Conservation (phyloP, 1,140 invertebrate species). For the Elymnias hypermnestra region DNA sequence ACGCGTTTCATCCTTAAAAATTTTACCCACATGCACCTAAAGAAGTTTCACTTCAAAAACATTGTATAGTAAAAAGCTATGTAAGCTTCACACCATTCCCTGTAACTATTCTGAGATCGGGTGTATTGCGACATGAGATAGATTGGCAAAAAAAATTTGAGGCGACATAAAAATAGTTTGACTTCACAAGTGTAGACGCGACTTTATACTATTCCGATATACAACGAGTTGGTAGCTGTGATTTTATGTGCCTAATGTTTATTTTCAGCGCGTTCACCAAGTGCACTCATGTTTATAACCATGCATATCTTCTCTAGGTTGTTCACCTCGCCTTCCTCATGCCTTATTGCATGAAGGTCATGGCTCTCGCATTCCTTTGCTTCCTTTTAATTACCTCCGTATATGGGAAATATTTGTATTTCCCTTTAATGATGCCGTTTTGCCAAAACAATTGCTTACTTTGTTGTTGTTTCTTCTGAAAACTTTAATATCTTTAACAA, state of each 20-base stretch:
- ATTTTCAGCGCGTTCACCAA: slow-evolving; percentile 17
- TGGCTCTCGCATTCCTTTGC: slow-evolving; percentile 5
- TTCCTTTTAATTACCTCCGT: slow-evolving; percentile 4
- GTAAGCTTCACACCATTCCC: no score
- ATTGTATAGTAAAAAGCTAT: no score
- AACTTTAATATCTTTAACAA: no score
- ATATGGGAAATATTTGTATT: not conserved
- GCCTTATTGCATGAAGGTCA: slow-evolving; percentile 7
- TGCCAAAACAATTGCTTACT: no score
- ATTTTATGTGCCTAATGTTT: slow-evolving; percentile 18
- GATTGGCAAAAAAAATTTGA: no score
- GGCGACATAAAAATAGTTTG: not conserved
- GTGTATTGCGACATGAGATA: no score
- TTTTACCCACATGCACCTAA: no score
- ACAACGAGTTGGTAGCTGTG: slow-evolving; percentile 10
- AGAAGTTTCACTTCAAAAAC: no score
- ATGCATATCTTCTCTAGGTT: slow-evolving; percentile 9
- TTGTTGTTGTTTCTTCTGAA: no score
- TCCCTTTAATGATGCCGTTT: no score
- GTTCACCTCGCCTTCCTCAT: slow-evolving; percentile 14
- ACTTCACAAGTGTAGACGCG: not conserved
- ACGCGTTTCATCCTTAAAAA: no score
- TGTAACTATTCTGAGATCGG: no score
- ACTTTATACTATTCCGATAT: slow-evolving; percentile 7
- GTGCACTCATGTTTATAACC: slow-evolving; percentile 8